phyloP scores from a whole-genome alignment of 2,113 vertebrate genomes.

The Nesogale talazaci region DNA sequence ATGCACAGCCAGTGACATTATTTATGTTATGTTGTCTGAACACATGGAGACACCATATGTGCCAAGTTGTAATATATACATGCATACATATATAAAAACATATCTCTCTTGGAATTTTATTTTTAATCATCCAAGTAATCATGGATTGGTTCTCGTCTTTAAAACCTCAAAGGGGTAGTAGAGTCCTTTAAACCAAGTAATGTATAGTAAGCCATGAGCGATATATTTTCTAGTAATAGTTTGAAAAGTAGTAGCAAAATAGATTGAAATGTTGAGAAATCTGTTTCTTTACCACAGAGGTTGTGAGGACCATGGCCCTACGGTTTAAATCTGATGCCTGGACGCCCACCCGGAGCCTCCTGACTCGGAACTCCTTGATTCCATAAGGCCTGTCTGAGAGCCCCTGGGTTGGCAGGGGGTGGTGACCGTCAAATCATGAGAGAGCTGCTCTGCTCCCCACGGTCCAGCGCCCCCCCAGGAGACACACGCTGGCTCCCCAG shows the following conservation, averaged over 20 bases:
- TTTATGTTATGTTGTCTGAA: too few species aligned
- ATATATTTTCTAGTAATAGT: not conserved
- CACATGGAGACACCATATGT: too few species aligned
- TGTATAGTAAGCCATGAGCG: too few species aligned
- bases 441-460: not conserved
- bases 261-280: not conserved
- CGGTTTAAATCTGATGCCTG: not conserved
- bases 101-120: too few species aligned
- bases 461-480: not conserved
- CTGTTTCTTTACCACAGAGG: not conserved
- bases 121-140: too few species aligned
- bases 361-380: not conserved
- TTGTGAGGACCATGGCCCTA: not conserved
- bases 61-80: too few species aligned
- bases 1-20: too few species aligned
- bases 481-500: not conserved
- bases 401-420: not conserved
- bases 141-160: too few species aligned
- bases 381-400: not conserved
- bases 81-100: too few species aligned
- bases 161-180: too few species aligned
- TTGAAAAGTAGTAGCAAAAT: constrained; percentile 25
- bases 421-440: not conserved
- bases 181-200: too few species aligned
- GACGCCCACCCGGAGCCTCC: not conserved